Evolutionary conservation across 2,113 vertebrate genomes (phyloP), one percentile per base, ranked within the genome.

Genomic region (Parus major): DNA sequence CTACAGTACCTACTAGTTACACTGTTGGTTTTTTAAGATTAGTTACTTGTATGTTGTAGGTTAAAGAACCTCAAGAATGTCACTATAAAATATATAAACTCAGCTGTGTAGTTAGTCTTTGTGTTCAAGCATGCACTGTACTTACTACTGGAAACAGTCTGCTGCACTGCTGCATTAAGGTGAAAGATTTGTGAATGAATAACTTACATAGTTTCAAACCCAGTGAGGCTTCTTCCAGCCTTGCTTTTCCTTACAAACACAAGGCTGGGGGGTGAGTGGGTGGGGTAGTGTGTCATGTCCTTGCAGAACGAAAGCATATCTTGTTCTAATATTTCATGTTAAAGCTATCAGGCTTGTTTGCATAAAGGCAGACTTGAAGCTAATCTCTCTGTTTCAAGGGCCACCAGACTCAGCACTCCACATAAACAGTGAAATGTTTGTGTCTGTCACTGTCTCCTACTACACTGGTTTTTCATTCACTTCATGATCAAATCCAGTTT

Each of bases 401-500:
- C 84, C 66, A 76, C 64, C 6, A 9, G 49, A 29, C 55, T 64
- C 66, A 70, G 59, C 52, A 41, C 78, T 95, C 55, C 42, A 65
- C 46, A 25, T 65, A 47, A 89, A 78, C 85, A 90, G 56, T 81
- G 72, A 75, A 84, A 61, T 65, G 86, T 59, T 83, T 92, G 86
- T 93, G 53, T 85, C 53, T 85, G 39, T 63, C 52, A 13, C 41
- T 27, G 52, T 88, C 23, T 68, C 56, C n/a, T 33, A 27, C 64
- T 82, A 60, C 42, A 25, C 28, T 86, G 85, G 15, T 64, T 92
- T 94, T 88, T 95, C 71, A 83, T 86, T 94, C 65, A 71, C 35
- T 78, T 64, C 18, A 18, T 57, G 10, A 73, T 49, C 31, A 77
- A 81, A 65, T 68, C 31, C 28, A 71, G 35, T 35, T 78, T 78